Evolutionary conservation across 2,113 vertebrate genomes (phyloP).

Genomic region (Panurus biarmicus): DNA sequence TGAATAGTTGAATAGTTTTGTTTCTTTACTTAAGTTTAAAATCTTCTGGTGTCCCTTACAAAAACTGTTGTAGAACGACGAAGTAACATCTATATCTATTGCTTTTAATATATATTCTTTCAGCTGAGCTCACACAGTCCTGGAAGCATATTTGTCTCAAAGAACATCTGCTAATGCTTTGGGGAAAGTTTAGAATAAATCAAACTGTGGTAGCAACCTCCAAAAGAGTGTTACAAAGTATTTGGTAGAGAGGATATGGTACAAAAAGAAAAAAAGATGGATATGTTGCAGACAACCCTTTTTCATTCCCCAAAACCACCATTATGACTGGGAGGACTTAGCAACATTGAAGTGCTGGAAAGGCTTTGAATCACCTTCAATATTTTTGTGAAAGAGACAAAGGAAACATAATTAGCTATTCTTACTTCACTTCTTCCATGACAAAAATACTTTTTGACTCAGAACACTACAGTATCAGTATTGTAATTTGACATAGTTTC

Average conservation of each 20-base stretch:
- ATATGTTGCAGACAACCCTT: not conserved
- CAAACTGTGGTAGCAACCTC: not conserved
- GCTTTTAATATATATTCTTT: not conserved
- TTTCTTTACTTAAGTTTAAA: not conserved
- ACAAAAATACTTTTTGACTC: not conserved
- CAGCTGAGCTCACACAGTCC: not conserved
- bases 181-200: conserved; percentile 11
- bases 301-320: not conserved
- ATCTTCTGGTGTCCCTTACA: not conserved
- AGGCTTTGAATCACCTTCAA: not conserved
- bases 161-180: not conserved
- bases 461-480: not conserved
- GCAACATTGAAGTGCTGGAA: not conserved
- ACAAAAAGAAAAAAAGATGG: not conserved
- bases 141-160: not conserved
- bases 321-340: not conserved
- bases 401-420: not conserved
- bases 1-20: not conserved
- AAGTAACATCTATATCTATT: not conserved
- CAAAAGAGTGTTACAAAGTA: not conserved
- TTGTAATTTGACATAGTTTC: not conserved
- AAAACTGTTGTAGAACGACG: not conserved
- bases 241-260: not conserved
- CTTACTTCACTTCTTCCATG: not conserved
- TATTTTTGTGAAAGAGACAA: not conserved